Conservation (phyloP, 2,797 vertebrate genomes). For the Sternarchorhynchus goeldii region DNA sequence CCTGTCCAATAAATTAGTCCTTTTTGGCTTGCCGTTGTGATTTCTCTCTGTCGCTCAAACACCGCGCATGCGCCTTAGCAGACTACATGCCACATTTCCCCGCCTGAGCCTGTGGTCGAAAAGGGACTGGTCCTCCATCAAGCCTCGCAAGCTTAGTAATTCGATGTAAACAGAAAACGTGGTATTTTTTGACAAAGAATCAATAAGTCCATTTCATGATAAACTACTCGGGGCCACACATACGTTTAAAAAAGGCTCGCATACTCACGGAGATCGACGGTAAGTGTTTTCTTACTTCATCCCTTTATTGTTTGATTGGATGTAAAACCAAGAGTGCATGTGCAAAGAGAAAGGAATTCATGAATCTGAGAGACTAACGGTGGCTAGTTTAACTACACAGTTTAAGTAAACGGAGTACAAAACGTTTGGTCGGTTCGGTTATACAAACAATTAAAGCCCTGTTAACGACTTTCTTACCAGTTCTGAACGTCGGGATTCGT, state of each 20-base stretch:
- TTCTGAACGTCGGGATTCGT: too few relatives aligned
- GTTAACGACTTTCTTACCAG: too few relatives aligned
- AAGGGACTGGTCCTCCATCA: constrained; percentile 36
- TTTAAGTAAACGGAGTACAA: background rate
- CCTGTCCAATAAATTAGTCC: constrained; percentile 39
- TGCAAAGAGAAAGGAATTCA: constrained; percentile 26
- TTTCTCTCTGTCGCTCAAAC: constrained; percentile 14
- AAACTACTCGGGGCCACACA: background rate
- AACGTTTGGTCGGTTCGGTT: background rate
- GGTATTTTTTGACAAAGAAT: constrained; percentile 19
- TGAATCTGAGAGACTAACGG: constrained; percentile 3
- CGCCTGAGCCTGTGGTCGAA: constrained; percentile 62
- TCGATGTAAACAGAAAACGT: constrained; percentile 32
- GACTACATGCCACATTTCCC: constrained; percentile 65
- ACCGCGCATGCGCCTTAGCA: constrained; percentile 66
- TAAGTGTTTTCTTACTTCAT: constrained; percentile 60
- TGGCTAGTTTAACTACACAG: background rate
- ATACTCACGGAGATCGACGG: constrained; percentile 35
- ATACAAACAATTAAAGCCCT: too few relatives aligned
- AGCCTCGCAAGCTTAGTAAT: background rate
- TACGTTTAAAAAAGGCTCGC: constrained; percentile 10
- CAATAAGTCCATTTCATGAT: background rate
- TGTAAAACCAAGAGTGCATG: constrained; percentile 44
- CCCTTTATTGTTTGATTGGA: constrained; percentile 73
- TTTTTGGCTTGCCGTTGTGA: constrained; percentile 52